Evolutionary conservation across 2,113 vertebrate genomes (phyloP).

Genomic region (Equus quagga): DNA sequence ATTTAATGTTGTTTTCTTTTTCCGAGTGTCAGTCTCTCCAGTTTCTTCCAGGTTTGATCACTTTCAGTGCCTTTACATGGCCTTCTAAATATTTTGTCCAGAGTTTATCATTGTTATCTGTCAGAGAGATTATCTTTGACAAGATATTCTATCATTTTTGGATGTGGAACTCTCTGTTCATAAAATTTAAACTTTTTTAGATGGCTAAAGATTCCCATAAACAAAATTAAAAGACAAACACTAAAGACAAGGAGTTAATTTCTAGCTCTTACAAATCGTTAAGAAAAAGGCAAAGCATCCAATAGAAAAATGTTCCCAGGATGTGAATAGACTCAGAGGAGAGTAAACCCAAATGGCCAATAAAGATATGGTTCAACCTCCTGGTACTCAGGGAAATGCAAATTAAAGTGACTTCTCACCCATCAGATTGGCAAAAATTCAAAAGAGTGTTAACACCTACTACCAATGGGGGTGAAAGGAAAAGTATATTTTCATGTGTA

Average conservation of each 20-base stretch:
- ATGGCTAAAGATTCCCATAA: neutral
- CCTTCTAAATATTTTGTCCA: neutral
- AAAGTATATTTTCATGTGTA: constrained; percentile 45
- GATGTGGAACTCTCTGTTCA: neutral
- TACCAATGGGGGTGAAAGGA: neutral
- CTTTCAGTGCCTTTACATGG: neutral
- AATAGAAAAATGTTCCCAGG: constrained; percentile 67
- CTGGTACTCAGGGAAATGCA: constrained; percentile 67
- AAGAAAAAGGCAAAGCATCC: constrained; percentile 66
- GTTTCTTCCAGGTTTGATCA: neutral
- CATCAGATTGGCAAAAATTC: constrained; percentile 63
- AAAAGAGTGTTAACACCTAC: constrained; percentile 49
- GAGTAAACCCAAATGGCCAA: constrained; percentile 68
- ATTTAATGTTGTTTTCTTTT: neutral
- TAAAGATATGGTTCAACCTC: constrained; percentile 61
- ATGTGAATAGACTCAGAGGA: constrained; percentile 56
- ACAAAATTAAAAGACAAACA: constrained; percentile 9
- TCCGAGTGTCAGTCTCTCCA: neutral
- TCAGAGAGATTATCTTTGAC: neutral
- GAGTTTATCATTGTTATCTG: neutral
- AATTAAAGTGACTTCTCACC: constrained; percentile 59
- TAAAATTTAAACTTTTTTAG: constrained; percentile 5
- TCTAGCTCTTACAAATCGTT: constrained; percentile 62
- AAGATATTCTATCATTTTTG: neutral
- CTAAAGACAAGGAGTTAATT: constrained; percentile 69